Evolutionary conservation across 2,888 invertebrate genomes (phyloP).

Genomic region (Aspidiotus destructor): DNA sequence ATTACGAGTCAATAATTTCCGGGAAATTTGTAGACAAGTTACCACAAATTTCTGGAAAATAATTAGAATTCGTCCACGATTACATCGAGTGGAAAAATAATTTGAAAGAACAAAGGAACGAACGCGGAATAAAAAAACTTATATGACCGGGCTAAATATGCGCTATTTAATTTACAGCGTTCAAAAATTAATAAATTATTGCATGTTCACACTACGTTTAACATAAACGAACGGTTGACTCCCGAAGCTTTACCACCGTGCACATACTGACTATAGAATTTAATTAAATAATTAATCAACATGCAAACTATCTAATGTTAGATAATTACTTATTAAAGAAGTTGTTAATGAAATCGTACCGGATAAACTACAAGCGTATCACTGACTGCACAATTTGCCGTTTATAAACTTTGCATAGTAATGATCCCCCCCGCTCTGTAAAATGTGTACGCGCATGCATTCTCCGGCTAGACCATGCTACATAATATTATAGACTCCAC

Average conservation of each 20-base stretch:
- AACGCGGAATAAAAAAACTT: too few relatives aligned
- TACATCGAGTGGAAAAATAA: too few relatives aligned
- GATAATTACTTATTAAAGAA: constrained; percentile 30
- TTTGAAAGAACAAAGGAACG: too few relatives aligned
- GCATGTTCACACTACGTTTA: constrained; percentile 28
- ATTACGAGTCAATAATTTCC: too few relatives aligned
- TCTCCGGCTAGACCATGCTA: too few relatives aligned
- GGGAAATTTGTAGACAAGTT: too few relatives aligned
- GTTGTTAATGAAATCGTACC: constrained; percentile 24
- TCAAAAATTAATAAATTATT: constrained; percentile 31
- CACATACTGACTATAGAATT: constrained; percentile 10
- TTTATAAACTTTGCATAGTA: not conserved
- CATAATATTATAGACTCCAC: too few relatives aligned
- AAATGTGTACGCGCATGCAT: too few relatives aligned
- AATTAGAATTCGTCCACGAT: too few relatives aligned
- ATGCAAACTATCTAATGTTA: constrained; percentile 31
- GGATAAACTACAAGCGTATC: not conserved
- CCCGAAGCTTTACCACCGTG: constrained; percentile 16
- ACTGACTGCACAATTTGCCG: not conserved
- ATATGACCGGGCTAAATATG: too few relatives aligned
- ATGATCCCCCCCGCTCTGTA: not conserved
- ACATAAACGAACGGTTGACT: constrained; percentile 21
- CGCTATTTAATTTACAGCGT: constrained; percentile 1
- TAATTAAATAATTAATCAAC: constrained; percentile 32
- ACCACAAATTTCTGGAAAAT: too few relatives aligned